These are phyloP conservation scores for Oryctolagus cuniculus DNA, from an alignment of 2,113 vertebrate species.

Conservation along the genomic window mOryCun1.1 NC_091440.1:61134001-61134500, in stretches of 20 bases:
- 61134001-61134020: background rate
- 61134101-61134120: slow-evolving; percentile 49
- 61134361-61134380: background rate
- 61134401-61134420: background rate
- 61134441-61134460: slow-evolving; percentile 33
- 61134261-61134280: slow-evolving; percentile 32
- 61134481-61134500: background rate
- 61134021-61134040: background rate
- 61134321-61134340: background rate
- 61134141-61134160: slow-evolving; percentile 38
- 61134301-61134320: slow-evolving; percentile 31
- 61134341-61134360: slow-evolving; percentile 17
- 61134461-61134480: background rate
- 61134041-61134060: background rate
- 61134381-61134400: background rate
- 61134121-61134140: slow-evolving; percentile 58
- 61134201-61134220: slow-evolving; percentile 69
- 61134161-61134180: slow-evolving; percentile 59
- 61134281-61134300: slow-evolving; percentile 6
- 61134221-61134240: slow-evolving; percentile 61
- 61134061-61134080: background rate
- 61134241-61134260: slow-evolving; percentile 56
- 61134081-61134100: background rate
- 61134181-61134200: slow-evolving; percentile 58
- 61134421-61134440: background rate